A percentile compares a stretch with the other conserved stretches of the same genome.
Conservation (phyloP, 2,113 vertebrate genomes). For the Thalassarche chlororhynchos region DNA sequence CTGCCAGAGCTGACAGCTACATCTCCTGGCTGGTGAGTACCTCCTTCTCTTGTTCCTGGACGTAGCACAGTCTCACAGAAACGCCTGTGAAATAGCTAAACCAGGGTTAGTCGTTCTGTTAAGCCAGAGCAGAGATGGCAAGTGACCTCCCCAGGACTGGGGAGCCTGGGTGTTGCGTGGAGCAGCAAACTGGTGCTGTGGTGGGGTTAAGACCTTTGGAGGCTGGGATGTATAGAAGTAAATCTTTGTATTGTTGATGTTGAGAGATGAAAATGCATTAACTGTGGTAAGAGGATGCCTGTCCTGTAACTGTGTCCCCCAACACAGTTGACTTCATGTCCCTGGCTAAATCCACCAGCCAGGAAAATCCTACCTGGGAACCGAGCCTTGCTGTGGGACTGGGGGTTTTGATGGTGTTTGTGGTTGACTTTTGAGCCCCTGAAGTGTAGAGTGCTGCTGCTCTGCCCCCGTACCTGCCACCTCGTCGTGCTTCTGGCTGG, state of each 20-base stretch:
- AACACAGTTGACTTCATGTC: fast-evolving
- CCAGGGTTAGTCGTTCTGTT: not conserved
- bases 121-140: not conserved
- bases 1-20: not conserved
- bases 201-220: not conserved
- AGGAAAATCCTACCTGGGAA: not conserved
- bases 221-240: not conserved
- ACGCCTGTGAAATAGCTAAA: not conserved
- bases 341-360: not conserved
- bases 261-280: not conserved
- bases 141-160: not conserved
- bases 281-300: not conserved
- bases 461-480: not conserved
- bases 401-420: not conserved
- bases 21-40: not conserved
- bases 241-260: not conserved
- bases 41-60: not conserved
- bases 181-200: not conserved
- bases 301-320: not conserved
- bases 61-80: not conserved
- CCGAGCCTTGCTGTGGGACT: not conserved
- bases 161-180: not conserved
- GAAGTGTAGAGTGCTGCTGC: not conserved
- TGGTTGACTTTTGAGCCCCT: not conserved
- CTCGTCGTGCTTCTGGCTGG: not conserved